Evolutionary conservation across 2,888 invertebrate species (phyloP), one percentile per base, ranked within the genome.

Genomic region (Tetropium fuscum): DNA sequence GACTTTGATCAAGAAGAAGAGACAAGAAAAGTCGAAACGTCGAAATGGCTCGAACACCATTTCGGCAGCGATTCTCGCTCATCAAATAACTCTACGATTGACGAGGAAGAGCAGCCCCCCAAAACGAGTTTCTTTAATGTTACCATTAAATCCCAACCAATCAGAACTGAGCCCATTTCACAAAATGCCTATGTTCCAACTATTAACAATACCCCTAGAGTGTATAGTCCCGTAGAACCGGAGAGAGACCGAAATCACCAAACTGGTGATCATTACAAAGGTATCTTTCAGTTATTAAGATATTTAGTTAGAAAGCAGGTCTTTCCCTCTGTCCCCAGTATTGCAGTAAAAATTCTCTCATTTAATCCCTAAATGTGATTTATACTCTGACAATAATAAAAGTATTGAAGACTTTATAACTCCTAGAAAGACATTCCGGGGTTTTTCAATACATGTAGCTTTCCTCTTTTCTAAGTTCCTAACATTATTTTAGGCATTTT

Each of bases 1-100:
- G 93, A 94, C 81, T 90, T 93, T 74, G 93, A 94, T 77, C 89
- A 92, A 74, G 94, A 95, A 78, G 94, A 95, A 80, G 92, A 94
- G 80, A 94, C 94, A 3, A 87, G 94, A 60, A 94, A 94, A 81
- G 90, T 91, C 67, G 94, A 95, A 83, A 95, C 94, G 0, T 93
- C 92, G 64, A 94, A 94, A 82, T 95, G 95, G 95, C 84, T 95
- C 51, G 94, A 94, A 75, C 91, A 92, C 75, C 95, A 95, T 80
- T 95, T 95, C 77, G 95, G 95, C 47, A 93, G 92, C 78, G 93
- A 93, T 64, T 93, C 93, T 1, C 87, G 89, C 8, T 91, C 92
- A 0, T 92, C 93, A 0, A 88, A 88, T 69, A 88, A 88, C 7
- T 83, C 88, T 51, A 87, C 89, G 5, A 87, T 87, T 64, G 89